Percentiles rank a stretch among this genome's conserved stretches.
phyloP scores from a whole-genome alignment of 2,888 invertebrate genomes.

The Itoplectis maculator region DNA sequence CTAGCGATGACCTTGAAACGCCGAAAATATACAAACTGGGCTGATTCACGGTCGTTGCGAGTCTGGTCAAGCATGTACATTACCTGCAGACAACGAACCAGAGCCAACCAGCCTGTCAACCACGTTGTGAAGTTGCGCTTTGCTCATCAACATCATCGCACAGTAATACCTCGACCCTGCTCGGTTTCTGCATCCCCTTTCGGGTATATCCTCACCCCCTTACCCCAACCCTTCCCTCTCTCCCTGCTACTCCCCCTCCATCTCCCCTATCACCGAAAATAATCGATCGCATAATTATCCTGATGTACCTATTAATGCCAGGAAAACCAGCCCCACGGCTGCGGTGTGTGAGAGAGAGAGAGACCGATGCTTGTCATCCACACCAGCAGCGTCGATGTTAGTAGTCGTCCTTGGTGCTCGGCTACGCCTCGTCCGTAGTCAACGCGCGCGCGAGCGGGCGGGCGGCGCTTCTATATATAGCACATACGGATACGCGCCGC shows the following conservation, averaged over 20 bases:
- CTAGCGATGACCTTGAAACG: not conserved
- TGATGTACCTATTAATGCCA: constrained; percentile 81
- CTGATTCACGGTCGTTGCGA: not conserved
- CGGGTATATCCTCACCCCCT: not conserved
- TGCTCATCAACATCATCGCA: not conserved
- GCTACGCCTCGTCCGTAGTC: constrained; percentile 54
- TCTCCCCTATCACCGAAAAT: constrained; percentile 68
- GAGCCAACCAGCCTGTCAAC: no score
- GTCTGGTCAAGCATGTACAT: constrained; percentile 3
- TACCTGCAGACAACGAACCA: no score
- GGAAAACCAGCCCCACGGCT: constrained; percentile 71
- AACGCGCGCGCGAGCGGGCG: no score
- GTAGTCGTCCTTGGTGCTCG: constrained; percentile 59
- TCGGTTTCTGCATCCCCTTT: constrained; percentile 31
- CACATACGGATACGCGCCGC: constrained; percentile 74
- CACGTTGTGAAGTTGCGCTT: not conserved
- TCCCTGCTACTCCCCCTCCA: not conserved
- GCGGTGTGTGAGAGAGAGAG: constrained; percentile 39
- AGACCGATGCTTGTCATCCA: constrained; percentile 53
- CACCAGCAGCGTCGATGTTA: constrained; percentile 53
- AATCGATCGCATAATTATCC: constrained; percentile 82
- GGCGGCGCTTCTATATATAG: constrained; percentile 63
- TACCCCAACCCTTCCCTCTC: not conserved
- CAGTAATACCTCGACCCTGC: not conserved
- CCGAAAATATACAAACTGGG: not conserved